Evolutionary conservation across 2,113 vertebrate genomes (phyloP).

Genomic region (Acanthochromis polyacanthus): DNA sequence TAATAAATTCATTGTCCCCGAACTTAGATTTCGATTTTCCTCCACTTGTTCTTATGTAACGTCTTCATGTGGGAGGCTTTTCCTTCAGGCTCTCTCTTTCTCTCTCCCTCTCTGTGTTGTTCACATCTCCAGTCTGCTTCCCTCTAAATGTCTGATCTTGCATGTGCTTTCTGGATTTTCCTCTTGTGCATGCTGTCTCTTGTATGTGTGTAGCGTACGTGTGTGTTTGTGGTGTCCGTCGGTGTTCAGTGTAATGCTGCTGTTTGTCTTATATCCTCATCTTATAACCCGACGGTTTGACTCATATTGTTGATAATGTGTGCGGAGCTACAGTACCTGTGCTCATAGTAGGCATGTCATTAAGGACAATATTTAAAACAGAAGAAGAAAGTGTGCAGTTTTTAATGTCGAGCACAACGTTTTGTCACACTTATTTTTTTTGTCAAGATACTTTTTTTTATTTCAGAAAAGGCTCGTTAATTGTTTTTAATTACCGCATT

Average conservation of each 20-base stretch:
- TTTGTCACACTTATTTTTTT: not conserved
- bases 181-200: constrained; percentile 77
- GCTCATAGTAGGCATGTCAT: constrained; percentile 41
- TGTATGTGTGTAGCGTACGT: constrained; percentile 31
- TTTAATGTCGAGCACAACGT: not conserved
- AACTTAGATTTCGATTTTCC: constrained; percentile 60
- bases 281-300: constrained; percentile 61
- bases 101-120: constrained; percentile 36
- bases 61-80: constrained; percentile 65
- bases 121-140: constrained; percentile 51
- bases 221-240: constrained; percentile 44
- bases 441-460: not conserved
- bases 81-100: constrained; percentile 50
- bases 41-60: constrained; percentile 70
- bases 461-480: constrained; percentile 1
- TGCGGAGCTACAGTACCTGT: constrained; percentile 49
- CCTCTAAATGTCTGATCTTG: constrained; percentile 69
- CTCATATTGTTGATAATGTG: constrained; percentile 53
- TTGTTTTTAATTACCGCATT: constrained; percentile 12
- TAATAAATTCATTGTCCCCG: constrained; percentile 47
- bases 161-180: constrained; percentile 70
- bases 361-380: not conserved
- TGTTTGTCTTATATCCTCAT: constrained; percentile 59
- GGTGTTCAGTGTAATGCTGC: constrained; percentile 64
- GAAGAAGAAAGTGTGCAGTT: constrained; percentile 10